Percentiles rank a stretch among this genome's conserved stretches.
phyloP scores from a whole-genome alignment of 1,140 invertebrate genomes.

The Brachionus rotundiformis region DNA sequence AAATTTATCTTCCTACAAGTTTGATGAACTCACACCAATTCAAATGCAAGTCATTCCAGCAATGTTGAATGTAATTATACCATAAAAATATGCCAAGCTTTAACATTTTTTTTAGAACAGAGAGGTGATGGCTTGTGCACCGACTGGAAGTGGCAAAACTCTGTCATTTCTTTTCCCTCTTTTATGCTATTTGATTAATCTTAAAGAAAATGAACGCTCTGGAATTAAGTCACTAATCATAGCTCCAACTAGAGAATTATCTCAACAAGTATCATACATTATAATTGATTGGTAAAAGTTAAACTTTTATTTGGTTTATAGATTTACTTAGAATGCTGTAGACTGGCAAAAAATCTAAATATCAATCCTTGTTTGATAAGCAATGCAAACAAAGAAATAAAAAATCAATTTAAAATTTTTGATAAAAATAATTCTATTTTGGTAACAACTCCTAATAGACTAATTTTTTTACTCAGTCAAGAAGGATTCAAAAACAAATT shows the following conservation, averaged over 20 bases:
- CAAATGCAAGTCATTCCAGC: constrained; percentile 90
- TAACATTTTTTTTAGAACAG: constrained; percentile 67
- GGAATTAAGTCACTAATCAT: constrained; percentile 45
- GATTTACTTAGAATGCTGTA: constrained; percentile 72
- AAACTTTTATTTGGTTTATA: too few species aligned
- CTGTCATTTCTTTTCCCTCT: constrained; percentile 46
- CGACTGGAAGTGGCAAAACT: constrained; percentile 59
- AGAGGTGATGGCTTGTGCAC: constrained; percentile 87
- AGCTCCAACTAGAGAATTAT: constrained; percentile 39
- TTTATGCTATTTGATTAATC: constrained; percentile 33
- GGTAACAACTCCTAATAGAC: constrained; percentile 90
- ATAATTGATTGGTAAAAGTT: too few species aligned
- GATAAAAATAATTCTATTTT: constrained; percentile 73
- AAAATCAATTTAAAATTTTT: constrained; percentile 37
- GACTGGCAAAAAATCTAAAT: constrained; percentile 73
- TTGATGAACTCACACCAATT: constrained; percentile 81
- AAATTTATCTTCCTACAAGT: constrained; percentile 76
- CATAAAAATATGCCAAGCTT: background rate
- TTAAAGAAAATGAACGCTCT: constrained; percentile 53
- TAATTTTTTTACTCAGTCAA: constrained; percentile 80
- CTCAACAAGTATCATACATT: constrained; percentile 36
- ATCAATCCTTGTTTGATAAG: constrained; percentile 41
- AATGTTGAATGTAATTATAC: constrained; percentile 69
- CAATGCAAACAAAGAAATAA: constrained; percentile 45
- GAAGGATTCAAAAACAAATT: constrained; percentile 75